These are phyloP conservation scores for Ascaphus truei DNA, from an alignment of 2,113 vertebrate genomes.

Conservation along the genomic window DNA sequence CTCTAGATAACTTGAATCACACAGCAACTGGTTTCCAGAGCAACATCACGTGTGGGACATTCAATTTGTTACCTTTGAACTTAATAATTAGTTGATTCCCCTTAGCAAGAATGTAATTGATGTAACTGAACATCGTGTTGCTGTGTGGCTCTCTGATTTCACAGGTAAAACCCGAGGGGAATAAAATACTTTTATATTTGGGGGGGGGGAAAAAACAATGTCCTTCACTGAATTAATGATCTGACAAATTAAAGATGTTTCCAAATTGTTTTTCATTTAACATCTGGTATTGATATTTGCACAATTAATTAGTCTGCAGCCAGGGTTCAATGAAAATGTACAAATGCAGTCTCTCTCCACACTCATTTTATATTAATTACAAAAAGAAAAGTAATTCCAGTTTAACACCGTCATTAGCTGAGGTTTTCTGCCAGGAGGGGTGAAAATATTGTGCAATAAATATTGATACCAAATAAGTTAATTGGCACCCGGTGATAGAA, in stretches of 20 bases:
- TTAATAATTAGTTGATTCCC: background rate
- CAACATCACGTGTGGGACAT: background rate
- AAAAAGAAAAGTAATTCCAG: background rate
- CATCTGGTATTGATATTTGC: conserved; percentile 14
- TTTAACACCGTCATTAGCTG: too few species aligned
- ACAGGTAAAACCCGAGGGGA: background rate
- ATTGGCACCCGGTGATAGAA: too few species aligned
- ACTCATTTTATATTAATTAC: background rate
- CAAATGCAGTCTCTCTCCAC: background rate
- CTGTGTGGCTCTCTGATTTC: background rate
- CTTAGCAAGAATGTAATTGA: background rate
- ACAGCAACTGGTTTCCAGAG: background rate
- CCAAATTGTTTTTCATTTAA: conserved; percentile 5
- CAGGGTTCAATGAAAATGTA: background rate
- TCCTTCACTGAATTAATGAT: background rate
- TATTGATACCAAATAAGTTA: too few species aligned
- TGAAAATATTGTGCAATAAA: too few species aligned
- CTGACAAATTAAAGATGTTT: too few species aligned
- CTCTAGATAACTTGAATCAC: too few species aligned
- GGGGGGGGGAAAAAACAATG: too few species aligned
- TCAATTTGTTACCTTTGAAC: background rate
- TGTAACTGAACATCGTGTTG: background rate
- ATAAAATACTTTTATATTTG: too few species aligned
- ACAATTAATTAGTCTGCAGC: conserved; percentile 18
- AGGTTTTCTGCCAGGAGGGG: too few species aligned